Evolutionary conservation across 2,888 invertebrate genomes (phyloP).

Genomic region (Eupithecia pulchellata): DNA sequence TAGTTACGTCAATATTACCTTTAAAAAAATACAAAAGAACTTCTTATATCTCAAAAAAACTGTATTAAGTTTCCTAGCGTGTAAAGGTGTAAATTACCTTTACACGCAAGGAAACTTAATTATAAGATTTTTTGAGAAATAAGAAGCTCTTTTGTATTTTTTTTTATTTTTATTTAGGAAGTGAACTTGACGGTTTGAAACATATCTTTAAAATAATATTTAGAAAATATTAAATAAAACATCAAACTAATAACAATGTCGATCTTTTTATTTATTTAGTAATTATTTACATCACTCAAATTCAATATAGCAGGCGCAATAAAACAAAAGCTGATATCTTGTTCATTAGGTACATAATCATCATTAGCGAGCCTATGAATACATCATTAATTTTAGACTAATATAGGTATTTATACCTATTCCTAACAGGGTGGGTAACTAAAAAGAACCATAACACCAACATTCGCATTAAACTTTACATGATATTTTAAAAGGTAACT

Average conservation of each 20-base stretch:
- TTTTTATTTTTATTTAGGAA: too few relatives aligned
- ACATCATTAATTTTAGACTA: background rate
- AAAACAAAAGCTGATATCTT: background rate
- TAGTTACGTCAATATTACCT: too few relatives aligned
- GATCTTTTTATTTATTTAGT: constrained; percentile 40
- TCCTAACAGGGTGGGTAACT: background rate
- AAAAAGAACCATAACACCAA: background rate
- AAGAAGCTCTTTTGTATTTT: too few relatives aligned
- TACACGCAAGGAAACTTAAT: too few relatives aligned
- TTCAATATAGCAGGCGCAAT: constrained; percentile 33
- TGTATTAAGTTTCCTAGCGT: too few relatives aligned
- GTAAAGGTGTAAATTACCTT: too few relatives aligned
- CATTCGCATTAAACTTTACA: background rate
- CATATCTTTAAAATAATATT: background rate
- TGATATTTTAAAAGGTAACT: background rate
- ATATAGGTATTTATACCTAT: too few relatives aligned
- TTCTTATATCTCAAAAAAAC: too few relatives aligned
- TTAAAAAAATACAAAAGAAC: too few relatives aligned
- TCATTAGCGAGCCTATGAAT: background rate
- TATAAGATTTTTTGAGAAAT: too few relatives aligned
- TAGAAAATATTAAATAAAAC: background rate
- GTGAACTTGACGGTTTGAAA: too few relatives aligned
- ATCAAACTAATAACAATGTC: constrained; percentile 11
- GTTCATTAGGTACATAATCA: background rate
- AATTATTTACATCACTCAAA: constrained; percentile 51